Evolutionary conservation across 2,888 invertebrate species (phyloP).

Genomic region (Agrotis exclamationis): DNA sequence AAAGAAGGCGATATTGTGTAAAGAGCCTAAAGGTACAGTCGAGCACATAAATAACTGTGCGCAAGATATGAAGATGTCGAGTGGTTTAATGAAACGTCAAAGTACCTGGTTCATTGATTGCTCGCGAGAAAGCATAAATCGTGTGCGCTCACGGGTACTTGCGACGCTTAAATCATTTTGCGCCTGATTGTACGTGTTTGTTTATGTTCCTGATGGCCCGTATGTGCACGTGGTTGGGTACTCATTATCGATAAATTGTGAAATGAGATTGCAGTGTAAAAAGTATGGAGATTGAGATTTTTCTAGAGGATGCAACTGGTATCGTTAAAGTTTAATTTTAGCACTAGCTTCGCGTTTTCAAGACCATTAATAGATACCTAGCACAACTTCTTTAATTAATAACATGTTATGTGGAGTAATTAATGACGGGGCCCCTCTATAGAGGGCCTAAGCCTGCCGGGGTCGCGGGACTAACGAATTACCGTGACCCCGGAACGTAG

Average conservation of each 20-base stretch:
- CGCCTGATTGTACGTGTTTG: slow-evolving; percentile 76
- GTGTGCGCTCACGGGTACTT: slow-evolving; percentile 73
- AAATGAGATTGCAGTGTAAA: slow-evolving; percentile 39
- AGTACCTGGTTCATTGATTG: slow-evolving; percentile 84
- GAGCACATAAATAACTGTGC: slow-evolving; percentile 82
- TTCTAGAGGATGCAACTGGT: background rate
- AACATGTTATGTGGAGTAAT: too few species aligned
- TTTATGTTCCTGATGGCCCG: slow-evolving; percentile 63
- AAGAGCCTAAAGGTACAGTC: slow-evolving; percentile 80
- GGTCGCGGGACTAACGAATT: too few species aligned
- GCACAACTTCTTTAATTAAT: background rate
- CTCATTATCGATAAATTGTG: slow-evolving; percentile 65
- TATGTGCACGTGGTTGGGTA: slow-evolving; percentile 59
- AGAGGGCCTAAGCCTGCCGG: too few species aligned
- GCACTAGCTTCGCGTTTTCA: background rate
- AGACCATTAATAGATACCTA: background rate
- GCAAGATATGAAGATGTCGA: slow-evolving; percentile 89
- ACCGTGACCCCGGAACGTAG: too few species aligned
- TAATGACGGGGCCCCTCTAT: too few species aligned
- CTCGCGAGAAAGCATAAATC: slow-evolving; percentile 74
- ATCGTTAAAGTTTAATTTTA: background rate
- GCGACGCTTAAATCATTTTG: slow-evolving; percentile 73
- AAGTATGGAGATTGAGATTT: slow-evolving; percentile 13
- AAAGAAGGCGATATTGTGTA: slow-evolving; percentile 61
- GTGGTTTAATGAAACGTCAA: slow-evolving; percentile 88